Evolutionary conservation across 2,888 invertebrate species (phyloP).

Genomic region (Villa cingulata): DNA sequence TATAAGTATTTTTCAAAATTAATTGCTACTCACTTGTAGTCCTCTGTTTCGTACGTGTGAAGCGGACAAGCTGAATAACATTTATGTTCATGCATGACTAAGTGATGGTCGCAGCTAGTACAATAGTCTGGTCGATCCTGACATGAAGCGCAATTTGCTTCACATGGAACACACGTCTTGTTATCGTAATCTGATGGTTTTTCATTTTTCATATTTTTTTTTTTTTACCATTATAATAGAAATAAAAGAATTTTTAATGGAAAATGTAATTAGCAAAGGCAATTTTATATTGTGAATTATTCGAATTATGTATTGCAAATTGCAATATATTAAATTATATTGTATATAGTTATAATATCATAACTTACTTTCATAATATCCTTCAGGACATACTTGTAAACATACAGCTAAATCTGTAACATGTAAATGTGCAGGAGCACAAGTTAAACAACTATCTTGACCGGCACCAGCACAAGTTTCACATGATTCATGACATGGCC

Average conservation of each 20-base stretch:
- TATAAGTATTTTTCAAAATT: conserved; percentile 3
- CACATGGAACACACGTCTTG: conserved; percentile 70
- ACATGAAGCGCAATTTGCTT: conserved; percentile 74
- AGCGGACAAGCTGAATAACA: conserved; percentile 74
- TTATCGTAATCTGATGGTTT: conserved; percentile 45
- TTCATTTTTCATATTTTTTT: too few relatives aligned
- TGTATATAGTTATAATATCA: too few relatives aligned
- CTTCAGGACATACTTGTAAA: conserved; percentile 76
- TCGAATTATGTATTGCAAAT: too few relatives aligned
- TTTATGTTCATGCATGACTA: conserved; percentile 66
- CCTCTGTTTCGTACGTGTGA: conserved; percentile 72
- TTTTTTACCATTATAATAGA: too few relatives aligned
- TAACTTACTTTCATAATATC: conserved; percentile 66
- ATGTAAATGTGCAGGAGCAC: conserved; percentile 69
- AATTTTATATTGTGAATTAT: too few relatives aligned
- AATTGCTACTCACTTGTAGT: conserved; percentile 47
- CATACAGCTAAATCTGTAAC: conserved; percentile 77
- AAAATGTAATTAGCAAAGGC: too few relatives aligned
- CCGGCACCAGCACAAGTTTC: conserved; percentile 79
- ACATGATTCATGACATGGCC: conserved; percentile 81
- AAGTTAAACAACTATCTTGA: conserved; percentile 72
- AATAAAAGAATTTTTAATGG: too few relatives aligned
- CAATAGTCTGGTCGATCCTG: conserved; percentile 70
- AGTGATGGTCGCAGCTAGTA: conserved; percentile 76
- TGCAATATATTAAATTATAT: neutral